These are phyloP conservation scores for Brevimyrus niger DNA, from an alignment of 2,113 vertebrate species.

Conservation along the genomic window DNA sequence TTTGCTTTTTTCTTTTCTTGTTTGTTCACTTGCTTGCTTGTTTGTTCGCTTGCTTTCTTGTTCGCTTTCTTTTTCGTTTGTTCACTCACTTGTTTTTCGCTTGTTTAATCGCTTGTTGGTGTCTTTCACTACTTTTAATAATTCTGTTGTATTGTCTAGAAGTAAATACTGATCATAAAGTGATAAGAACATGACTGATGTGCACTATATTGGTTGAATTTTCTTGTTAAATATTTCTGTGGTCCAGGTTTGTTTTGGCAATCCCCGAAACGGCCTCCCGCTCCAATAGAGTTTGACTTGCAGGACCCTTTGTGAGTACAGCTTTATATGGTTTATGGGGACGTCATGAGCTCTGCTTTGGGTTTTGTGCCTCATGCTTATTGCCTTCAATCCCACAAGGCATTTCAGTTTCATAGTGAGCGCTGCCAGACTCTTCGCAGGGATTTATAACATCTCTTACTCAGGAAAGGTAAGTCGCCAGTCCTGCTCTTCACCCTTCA, in stretches of 20 bases:
- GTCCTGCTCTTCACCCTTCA: neutral
- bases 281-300: slow-evolving; percentile 84
- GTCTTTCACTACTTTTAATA: neutral
- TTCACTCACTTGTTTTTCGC: neutral
- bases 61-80: no score
- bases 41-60: neutral
- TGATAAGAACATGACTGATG: neutral
- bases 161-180: neutral
- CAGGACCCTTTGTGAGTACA: slow-evolving; percentile 83
- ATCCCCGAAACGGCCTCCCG: slow-evolving; percentile 91
- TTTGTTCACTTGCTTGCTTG: neutral
- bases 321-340: neutral
- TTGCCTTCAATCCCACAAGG: slow-evolving; percentile 54
- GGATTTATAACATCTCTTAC: slow-evolving; percentile 77
- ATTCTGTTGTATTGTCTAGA: neutral
- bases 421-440: slow-evolving; percentile 79
- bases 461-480: slow-evolving; percentile 67
- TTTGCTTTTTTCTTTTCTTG: no score
- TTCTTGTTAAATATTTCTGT: neutral
- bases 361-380: neutral
- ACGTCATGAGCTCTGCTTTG: neutral
- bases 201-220: neutral
- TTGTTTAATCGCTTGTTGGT: neutral
- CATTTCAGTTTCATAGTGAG: slow-evolving; percentile 85
- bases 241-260: slow-evolving; percentile 94